Conservation (phyloP, 2,797 vertebrate genomes). For the Hydrocynus forskahlii region DNA sequence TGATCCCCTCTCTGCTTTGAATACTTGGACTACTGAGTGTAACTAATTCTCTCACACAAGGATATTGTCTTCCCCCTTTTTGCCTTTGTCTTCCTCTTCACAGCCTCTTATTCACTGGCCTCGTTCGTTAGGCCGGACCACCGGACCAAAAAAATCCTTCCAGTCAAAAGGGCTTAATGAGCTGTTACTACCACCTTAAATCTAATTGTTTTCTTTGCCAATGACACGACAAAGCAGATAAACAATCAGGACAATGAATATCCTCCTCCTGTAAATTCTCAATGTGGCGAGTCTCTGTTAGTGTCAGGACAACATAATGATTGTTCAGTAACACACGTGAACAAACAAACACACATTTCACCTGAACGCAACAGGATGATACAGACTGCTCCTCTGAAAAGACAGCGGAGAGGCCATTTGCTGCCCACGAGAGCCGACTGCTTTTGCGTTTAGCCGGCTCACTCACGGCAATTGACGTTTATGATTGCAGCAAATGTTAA, state of each 20-base stretch:
- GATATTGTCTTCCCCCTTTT: conserved; percentile 79
- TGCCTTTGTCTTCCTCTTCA: conserved; percentile 76
- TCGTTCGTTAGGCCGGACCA: conserved; percentile 72
- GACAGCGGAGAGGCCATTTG: conserved; percentile 17
- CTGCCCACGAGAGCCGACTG: conserved; percentile 12
- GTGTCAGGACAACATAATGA: conserved; percentile 36
- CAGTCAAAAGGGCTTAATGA: conserved; percentile 77
- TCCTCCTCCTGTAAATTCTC: conserved; percentile 34
- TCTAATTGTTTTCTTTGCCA: conserved; percentile 64
- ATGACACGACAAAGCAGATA: conserved; percentile 45
- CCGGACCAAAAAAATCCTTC: conserved; percentile 61
- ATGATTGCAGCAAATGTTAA: conserved; percentile 55
- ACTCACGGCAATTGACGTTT: conserved; percentile 24
- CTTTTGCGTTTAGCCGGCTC: conserved; percentile 18
- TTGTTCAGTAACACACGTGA: conserved; percentile 14
- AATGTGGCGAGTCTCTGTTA: conserved; percentile 50
- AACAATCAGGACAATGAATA: conserved; percentile 45
- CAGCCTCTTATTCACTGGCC: conserved; percentile 74
- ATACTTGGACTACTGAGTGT: conserved; percentile 82
- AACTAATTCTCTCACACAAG: conserved; percentile 85
- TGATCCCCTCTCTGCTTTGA: conserved; percentile 70
- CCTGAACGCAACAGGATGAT: conserved; percentile 18
- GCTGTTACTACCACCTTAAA: conserved; percentile 73
- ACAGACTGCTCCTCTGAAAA: not conserved
- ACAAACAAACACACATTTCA: conserved; percentile 8